Evolutionary conservation across 2,888 invertebrate species (phyloP), one percentile per base, ranked within the genome.

Genomic region (Sesamia inferens): DNA sequence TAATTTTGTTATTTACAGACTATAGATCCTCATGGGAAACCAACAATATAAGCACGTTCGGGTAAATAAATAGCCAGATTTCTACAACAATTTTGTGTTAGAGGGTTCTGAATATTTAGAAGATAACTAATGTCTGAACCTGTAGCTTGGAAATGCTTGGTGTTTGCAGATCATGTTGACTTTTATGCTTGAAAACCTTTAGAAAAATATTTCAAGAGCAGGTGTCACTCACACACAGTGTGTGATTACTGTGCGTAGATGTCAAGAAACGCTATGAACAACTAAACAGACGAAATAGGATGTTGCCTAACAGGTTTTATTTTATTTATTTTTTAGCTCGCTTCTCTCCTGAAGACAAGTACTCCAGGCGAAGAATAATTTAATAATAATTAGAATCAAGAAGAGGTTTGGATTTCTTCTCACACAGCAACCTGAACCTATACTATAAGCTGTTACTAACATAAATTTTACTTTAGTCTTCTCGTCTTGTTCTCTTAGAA

Each of bases 291-390:
- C 22, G 19, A 24, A 68, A 24, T 24, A 14, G 7, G 11, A 48
- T 63, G 47, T 70, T 47, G 14, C 13, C 14, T n/a, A 42, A 51
- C 4, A n/a, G 7, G 42, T 55, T n/a, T n/a, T n/a, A 0, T 14
- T 47, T 72, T 14, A 76, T 79, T n/a, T n/a, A n/a, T 76, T 69
- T 97, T 97, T 57, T 94, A 98, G 99, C 99, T 75, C 97, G 99
- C 64, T 99, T 99, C 93, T 99, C 99, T 1, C 99, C 99, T 0
- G 99, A 99, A 93, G 99, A 99, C 92, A 98, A 98, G 93, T 99
- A 98, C 93, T 99, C 99, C 2, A 97, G 98, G 82, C 98, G 99
- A 88, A 97, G 99, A 87, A 97, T 99, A 81, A n/a, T n/a, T n/a
- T n/a, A n/a, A n/a, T n/a, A n/a, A n/a, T n/a, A n/a, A n/a, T n/a